A percentile compares a stretch with the other conserved stretches of the same genome.
These are phyloP conservation scores for Lithophane leautieri DNA, from an alignment of 2,888 invertebrate genomes.

Conservation along the genomic window DNA sequence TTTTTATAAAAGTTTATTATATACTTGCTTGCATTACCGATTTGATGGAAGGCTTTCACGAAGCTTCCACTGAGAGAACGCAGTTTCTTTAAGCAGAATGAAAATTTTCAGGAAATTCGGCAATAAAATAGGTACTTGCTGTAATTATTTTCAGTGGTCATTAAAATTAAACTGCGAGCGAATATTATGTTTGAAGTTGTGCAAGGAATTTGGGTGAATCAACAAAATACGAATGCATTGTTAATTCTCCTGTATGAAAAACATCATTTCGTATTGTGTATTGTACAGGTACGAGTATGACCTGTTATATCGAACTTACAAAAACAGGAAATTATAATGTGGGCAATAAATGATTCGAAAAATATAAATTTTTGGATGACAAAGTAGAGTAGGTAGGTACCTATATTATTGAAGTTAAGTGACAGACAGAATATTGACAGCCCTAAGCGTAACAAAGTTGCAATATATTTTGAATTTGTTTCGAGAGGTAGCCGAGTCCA, in stretches of 20 bases:
- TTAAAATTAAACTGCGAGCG: constrained; percentile 1
- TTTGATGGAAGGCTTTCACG: constrained; percentile 1
- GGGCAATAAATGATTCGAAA: too few relatives aligned
- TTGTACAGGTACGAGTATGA: neutral
- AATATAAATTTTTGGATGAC: too few relatives aligned
- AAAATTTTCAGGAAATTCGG: neutral
- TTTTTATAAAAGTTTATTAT: neutral
- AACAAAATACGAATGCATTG: constrained; percentile 21
- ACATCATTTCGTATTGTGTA: neutral
- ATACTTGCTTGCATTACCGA: neutral
- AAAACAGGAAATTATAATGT: constrained; percentile 5
- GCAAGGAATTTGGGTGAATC: constrained; percentile 11
- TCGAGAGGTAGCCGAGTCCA: constrained; percentile 3
- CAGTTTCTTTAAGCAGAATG: neutral
- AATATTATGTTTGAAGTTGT: constrained; percentile 6
- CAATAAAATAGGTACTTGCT: constrained; percentile 1
- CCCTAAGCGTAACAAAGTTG: constrained; percentile 8
- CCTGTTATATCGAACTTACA: neutral
- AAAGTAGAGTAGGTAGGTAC: too few relatives aligned
- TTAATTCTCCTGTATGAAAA: constrained; percentile 8
- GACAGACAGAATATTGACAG: neutral
- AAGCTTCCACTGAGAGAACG: neutral
- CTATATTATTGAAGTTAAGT: neutral
- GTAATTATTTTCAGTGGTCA: neutral
- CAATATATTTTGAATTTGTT: constrained; percentile 26